phyloP scores from a whole-genome alignment of 1,140 invertebrate species.

The Dreissena polymorpha region DNA sequence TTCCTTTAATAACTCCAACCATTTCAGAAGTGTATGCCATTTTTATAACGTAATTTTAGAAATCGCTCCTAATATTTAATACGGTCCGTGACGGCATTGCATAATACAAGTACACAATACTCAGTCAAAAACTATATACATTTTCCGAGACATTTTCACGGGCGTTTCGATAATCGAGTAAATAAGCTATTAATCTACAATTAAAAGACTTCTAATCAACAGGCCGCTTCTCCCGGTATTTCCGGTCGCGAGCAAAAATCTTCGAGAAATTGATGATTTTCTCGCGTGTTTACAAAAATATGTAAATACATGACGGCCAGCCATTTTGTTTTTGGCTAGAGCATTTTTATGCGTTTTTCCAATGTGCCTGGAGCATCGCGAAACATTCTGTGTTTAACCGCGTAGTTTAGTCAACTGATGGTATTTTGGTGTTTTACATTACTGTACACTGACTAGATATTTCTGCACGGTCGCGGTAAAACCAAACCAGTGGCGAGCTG shows the following conservation, averaged over 20 bases:
- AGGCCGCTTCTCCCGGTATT: background rate
- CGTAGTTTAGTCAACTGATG: constrained; percentile 10
- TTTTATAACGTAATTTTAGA: no score
- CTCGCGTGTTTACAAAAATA: constrained; percentile 51
- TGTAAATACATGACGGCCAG: constrained; percentile 56
- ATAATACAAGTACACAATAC: no score
- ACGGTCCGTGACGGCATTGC: no score
- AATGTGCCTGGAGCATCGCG: constrained; percentile 36
- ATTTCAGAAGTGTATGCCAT: no score
- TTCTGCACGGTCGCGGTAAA: no score
- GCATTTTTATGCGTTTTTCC: constrained; percentile 43
- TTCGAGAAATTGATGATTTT: constrained; percentile 27
- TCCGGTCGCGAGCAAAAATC: constrained; percentile 16
- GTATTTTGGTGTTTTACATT: background rate
- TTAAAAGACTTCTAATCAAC: background rate
- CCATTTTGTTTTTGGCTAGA: constrained; percentile 56
- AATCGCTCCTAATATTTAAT: no score
- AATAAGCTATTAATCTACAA: background rate
- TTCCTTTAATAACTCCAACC: no score
- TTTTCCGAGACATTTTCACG: no score
- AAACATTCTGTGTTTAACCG: constrained; percentile 48
- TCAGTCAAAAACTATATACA: no score
- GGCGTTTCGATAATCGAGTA: no score
- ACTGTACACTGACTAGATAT: no score
- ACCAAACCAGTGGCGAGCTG: no score